Base-by-base conservation (phyloP, 2,113 vertebrate genomes). In the Gracilinanus agilis region DNA sequence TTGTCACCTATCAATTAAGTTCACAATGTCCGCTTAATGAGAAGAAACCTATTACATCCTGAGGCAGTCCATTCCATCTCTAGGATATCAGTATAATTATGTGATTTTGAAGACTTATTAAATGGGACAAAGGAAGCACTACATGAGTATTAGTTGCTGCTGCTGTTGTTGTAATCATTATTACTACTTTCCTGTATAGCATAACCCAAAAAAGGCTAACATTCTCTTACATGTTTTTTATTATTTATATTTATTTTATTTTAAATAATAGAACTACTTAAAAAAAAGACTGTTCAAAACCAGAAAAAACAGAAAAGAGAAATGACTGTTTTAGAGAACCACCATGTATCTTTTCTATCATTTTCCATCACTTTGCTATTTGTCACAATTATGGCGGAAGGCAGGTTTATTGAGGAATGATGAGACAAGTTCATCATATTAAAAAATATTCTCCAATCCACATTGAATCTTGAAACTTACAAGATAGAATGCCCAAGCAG, bases 301-400 rank as follows among this genome's bases (percentile, higher is more conserved):
- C 6, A 56, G 27, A 3, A 90, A 55, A 25, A 9, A 16, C 24
- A 44, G 40, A 56, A 92, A 94, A 61, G 24, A 34, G 27, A n/a
- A 55, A 0, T 90, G 29, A 75, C 13, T 19, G 9, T 90, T 95
- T 94, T 93, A 55, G 83, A 67, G 6, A 93, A 34, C 13, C 88
- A 2, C 9, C 34, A 83, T 54, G 19, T 12, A n/a, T 40, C 34
- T 34, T 88, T 5, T 29, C 0, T 2, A 88, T 88, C 34, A 44
- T 5, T 55, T 95, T 92, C 93, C 56, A 92, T 27, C 90, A 90
- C 44, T 9, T 61, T 94, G 24, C 56, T 55, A 34, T 55, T 93
- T 93, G 44, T 55, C 92, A 49, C 53, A 55, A 92, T 75, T 88
- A 67, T 44, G 9, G 44, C n/a, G 55, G 44, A 55, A 89, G 13